Evolutionary conservation across 2,113 vertebrate genomes (phyloP), one percentile per base, ranked within the genome.

Genomic region (Trematocara variabile): DNA sequence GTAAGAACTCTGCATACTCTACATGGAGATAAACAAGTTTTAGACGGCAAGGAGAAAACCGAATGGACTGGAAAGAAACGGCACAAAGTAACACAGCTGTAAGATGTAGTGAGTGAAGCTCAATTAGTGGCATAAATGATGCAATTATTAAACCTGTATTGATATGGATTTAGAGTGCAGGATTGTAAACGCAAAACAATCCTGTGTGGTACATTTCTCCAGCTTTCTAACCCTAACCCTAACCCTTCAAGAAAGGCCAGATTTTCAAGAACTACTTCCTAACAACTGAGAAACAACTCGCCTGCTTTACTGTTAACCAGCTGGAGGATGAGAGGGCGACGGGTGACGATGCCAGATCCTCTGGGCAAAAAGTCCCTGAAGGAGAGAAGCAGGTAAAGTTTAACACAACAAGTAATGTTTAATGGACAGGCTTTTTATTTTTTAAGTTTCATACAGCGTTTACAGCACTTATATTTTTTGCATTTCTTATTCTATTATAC

Each of bases 1-100:
- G 98, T 90, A 99, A 94, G 93, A 99, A 99, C 86, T 99, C 98
- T 0, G 98, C 98, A 86, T 99, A 97, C 83, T 99, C 98, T 99
- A 86, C 3, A 85, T 2, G 48, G 12, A 85, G 20, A 54, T 6
- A 2, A 77, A 3, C 20, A 65, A 0, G 18, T 53, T 53, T 52
- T 68, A 53, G 33, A 63, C 0, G 6, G 7, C 12, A 16, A 14
- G 10, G 8, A 52, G 44, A 22, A 56, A 58, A 18, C 44, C 5
- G 0, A 48, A 75, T 30, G 41, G 22, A 75, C 20, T 48, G 68
- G 14, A 75, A 12, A 48, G 25, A n/a, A 75, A 46, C 3, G 14
- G 68, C 68, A 46, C 22, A 48, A 0, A 73, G 14, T 48, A 48
- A 30, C 0, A 48, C 25, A 75, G 44, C 68, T 48, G 9, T 75